These are phyloP conservation scores for Athene noctua DNA, from an alignment of 2,113 vertebrate genomes.

Conservation along the genomic window DNA sequence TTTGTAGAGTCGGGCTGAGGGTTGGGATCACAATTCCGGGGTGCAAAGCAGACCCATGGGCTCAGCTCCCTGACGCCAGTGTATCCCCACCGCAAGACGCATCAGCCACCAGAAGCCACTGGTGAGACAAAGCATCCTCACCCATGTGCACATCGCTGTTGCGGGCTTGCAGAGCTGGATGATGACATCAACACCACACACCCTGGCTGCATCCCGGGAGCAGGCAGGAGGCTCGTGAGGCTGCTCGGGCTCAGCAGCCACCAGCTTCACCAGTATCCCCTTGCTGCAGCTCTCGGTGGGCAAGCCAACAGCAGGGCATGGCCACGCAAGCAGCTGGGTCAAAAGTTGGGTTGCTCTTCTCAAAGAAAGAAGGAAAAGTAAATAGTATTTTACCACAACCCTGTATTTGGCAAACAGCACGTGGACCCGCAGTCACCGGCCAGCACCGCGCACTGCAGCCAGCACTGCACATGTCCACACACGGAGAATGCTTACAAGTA, in stretches of 20 bases:
- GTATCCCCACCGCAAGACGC: background rate
- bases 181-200: rapidly evolving
- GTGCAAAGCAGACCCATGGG: too few relatives aligned
- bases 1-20: too few relatives aligned
- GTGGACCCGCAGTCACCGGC: rapidly evolving
- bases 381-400: background rate
- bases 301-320: too few relatives aligned
- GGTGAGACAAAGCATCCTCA: background rate
- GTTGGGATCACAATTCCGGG: too few relatives aligned
- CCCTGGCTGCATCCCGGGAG: rapidly evolving
- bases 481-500: background rate
- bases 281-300: background rate
- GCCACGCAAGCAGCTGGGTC: background rate
- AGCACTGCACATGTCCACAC: rapidly evolving
- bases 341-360: background rate
- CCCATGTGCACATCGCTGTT: background rate
- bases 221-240: rapidly evolving
- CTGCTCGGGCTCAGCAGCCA: background rate
- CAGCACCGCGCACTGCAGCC: too few relatives aligned
- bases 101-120: background rate
- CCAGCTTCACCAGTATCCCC: background rate
- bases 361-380: background rate
- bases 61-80: background rate
- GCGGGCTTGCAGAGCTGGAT: background rate
- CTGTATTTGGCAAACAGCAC: background rate